These are phyloP conservation scores for Mythimna pallens DNA, from an alignment of 2,888 invertebrate species.

Conservation along the genomic window DNA sequence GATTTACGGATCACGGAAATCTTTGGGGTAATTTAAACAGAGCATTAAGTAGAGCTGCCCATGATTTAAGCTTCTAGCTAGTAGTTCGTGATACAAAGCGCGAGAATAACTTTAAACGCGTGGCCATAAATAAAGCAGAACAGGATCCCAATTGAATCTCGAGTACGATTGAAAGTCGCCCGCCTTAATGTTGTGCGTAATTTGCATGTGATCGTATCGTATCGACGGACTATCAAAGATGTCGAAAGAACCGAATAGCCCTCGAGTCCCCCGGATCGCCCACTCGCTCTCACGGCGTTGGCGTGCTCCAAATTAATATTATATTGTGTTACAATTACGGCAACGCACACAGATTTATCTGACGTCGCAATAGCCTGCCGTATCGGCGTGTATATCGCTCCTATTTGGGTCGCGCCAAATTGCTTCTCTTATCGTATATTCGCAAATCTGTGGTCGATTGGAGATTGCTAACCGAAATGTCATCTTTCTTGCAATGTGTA, in stretches of 20 bases:
- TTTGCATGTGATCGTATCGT: constrained; percentile 68
- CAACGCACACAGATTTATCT: constrained; percentile 74
- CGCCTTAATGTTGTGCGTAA: constrained; percentile 50
- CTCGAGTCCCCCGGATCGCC: constrained; percentile 69
- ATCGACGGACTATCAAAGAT: constrained; percentile 68
- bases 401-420: constrained; percentile 78
- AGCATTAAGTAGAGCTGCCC: constrained; percentile 59
- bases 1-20: constrained; percentile 74
- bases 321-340: constrained; percentile 82
- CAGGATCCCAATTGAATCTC: constrained; percentile 55
- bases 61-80: constrained; percentile 49
- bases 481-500: constrained; percentile 52
- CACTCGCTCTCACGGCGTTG: constrained; percentile 75
- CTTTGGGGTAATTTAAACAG: constrained; percentile 64
- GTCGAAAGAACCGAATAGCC: constrained; percentile 70
- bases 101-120: constrained; percentile 51
- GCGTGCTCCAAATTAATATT: constrained; percentile 81
- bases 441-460: constrained; percentile 71
- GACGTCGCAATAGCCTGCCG: constrained; percentile 70
- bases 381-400: constrained; percentile 71
- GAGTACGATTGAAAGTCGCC: constrained; percentile 57
- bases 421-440: constrained; percentile 75
- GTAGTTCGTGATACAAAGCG: constrained; percentile 43
- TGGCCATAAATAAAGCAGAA: constrained; percentile 48
- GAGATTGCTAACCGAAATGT: constrained; percentile 56